Conservation (phyloP, 2,797 vertebrate species). For the Enteromius treurensis region DNA sequence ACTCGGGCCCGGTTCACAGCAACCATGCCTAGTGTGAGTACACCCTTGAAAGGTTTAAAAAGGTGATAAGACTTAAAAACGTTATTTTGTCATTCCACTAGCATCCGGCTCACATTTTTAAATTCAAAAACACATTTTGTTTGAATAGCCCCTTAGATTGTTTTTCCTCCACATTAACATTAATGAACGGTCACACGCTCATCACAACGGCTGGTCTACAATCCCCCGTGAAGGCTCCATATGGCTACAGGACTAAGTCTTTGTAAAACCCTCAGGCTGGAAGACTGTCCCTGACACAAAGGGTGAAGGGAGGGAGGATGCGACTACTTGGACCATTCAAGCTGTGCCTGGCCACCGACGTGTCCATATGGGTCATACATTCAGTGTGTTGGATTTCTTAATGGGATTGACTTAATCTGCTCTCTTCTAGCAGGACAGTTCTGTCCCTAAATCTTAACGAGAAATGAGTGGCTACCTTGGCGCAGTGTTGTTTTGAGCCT, state of each 20-base stretch:
- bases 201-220: conserved; percentile 30
- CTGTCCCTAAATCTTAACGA: conserved; percentile 20
- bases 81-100: neutral
- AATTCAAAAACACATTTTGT: neutral
- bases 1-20: too few relatives aligned
- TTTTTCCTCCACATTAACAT: neutral
- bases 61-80: neutral
- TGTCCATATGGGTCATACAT: conserved; percentile 49
- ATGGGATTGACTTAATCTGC: conserved; percentile 60
- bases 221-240: conserved; percentile 56
- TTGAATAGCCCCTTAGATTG: neutral
- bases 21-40: too few relatives aligned
- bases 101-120: neutral
- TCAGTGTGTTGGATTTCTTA: conserved; percentile 47
- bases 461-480: conserved; percentile 8
- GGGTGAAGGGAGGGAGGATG: conserved; percentile 18
- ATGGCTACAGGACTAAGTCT: conserved; percentile 57
- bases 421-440: conserved; percentile 21
- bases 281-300: conserved; percentile 23
- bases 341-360: neutral
- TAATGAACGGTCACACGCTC: conserved; percentile 2
- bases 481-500: conserved; percentile 16
- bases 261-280: conserved; percentile 49
- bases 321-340: neutral
- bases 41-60: too few relatives aligned